A percentile compares a stretch with the other conserved stretches of the same genome.
Evolutionary conservation across 2,888 invertebrate species (phyloP).

Genomic region (Zelleria hepariella): DNA sequence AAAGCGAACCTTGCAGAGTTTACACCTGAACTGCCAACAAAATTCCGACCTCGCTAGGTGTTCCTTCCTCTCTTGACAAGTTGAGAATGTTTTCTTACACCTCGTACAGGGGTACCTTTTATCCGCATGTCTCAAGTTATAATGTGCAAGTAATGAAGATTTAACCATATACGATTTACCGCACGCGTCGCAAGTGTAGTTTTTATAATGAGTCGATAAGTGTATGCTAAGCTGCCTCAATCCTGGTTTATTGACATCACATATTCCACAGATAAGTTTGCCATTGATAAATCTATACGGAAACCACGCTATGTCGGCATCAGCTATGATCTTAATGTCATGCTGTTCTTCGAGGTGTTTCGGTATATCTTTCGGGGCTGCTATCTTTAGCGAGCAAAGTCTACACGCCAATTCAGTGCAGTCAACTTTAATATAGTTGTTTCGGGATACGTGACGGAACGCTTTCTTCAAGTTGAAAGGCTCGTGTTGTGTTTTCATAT

Average conservation of each 20-base stretch:
- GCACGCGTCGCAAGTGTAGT: conserved; percentile 43
- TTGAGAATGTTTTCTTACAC: background rate
- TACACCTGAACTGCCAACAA: background rate
- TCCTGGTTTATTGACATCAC: conserved; percentile 27
- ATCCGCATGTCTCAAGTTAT: background rate
- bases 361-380: conserved; percentile 2
- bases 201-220: conserved; percentile 37
- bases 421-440: conserved; percentile 13
- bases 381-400: conserved; percentile 4
- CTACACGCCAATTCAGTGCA: conserved; percentile 12
- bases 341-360: conserved; percentile 11
- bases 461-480: conserved; percentile 15
- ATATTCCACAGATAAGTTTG: conserved; percentile 30
- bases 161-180: conserved; percentile 33
- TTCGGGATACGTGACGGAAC: conserved; percentile 14
- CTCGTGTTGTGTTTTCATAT: conserved; percentile 35
- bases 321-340: conserved; percentile 22
- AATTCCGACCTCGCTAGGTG: background rate
- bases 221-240: conserved; percentile 39
- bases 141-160: background rate
- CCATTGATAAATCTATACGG: conserved; percentile 30
- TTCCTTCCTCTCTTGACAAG: background rate
- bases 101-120: background rate
- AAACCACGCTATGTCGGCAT: conserved; percentile 35
- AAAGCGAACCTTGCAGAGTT: background rate